These are phyloP conservation scores for Bradypodion ventrale DNA, from an alignment of 2,797 vertebrate genomes.

Conservation along the genomic window DNA sequence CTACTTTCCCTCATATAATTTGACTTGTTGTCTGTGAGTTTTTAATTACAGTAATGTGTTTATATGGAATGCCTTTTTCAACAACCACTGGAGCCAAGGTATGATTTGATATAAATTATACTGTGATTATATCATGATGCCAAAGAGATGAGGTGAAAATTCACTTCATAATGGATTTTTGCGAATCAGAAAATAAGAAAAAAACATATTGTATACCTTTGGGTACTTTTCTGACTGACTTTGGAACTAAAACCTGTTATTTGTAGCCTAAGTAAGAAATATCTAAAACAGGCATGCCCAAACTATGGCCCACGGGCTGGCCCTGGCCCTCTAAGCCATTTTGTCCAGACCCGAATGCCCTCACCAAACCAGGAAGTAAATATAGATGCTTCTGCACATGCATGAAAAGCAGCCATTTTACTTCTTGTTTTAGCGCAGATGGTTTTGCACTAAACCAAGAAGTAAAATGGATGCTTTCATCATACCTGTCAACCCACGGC, in stretches of 20 bases:
- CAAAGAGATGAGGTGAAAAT: not conserved
- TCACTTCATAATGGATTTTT: not conserved
- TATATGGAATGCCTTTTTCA: not conserved
- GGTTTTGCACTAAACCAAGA: too few relatives aligned
- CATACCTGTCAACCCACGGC: too few relatives aligned
- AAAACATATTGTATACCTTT: constrained; percentile 1
- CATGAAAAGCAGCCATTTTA: too few relatives aligned
- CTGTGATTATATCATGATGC: too few relatives aligned
- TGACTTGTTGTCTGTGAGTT: not conserved
- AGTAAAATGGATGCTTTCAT: too few relatives aligned
- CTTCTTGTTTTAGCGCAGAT: too few relatives aligned
- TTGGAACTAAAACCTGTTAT: not conserved
- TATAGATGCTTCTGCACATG: too few relatives aligned
- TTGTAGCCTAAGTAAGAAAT: not conserved
- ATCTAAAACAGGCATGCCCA: too few relatives aligned
- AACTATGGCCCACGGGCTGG: too few relatives aligned
- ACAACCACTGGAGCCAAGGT: not conserved
- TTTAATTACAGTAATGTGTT: not conserved
- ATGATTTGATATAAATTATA: not conserved
- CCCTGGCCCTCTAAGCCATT: too few relatives aligned
- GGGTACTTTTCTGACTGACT: not conserved
- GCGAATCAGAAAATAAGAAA: not conserved
- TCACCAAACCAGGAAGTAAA: too few relatives aligned
- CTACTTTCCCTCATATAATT: not conserved
- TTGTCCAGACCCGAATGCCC: too few relatives aligned